Evolutionary conservation across 1,140 invertebrate genomes (phyloP).

Genomic region (Plectrocnemia conspersa): DNA sequence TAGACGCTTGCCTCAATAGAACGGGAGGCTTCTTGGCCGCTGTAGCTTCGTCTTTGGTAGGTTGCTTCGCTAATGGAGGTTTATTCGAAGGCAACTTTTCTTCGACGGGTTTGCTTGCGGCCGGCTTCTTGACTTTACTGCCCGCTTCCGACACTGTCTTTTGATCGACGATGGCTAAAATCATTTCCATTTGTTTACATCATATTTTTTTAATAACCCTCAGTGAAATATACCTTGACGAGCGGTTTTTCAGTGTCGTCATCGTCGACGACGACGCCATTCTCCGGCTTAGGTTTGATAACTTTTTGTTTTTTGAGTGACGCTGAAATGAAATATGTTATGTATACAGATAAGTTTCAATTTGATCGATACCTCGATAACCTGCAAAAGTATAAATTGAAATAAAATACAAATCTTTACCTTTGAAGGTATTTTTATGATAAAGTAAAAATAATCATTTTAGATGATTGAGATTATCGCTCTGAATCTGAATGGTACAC

Average conservation of each 20-base stretch:
- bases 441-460: too few relatives aligned
- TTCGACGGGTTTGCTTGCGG: conserved; percentile 22
- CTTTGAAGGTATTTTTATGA: too few relatives aligned
- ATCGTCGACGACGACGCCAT: conserved; percentile 24
- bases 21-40: conserved; percentile 46
- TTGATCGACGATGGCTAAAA: conserved; percentile 15
- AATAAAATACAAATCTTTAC: too few relatives aligned
- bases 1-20: conserved; percentile 47
- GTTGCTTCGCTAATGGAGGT: conserved; percentile 34
- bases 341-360: too few relatives aligned
- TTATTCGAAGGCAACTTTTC: conserved; percentile 26
- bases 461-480: too few relatives aligned
- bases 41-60: conserved; percentile 35
- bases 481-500: too few relatives aligned
- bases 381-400: too few relatives aligned
- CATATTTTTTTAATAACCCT: neutral
- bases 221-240: conserved; percentile 19
- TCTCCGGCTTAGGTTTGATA: conserved; percentile 23
- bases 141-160: conserved; percentile 25
- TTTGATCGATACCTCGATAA: too few relatives aligned
- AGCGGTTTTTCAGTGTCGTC: conserved; percentile 19
- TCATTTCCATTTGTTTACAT: conserved; percentile 10
- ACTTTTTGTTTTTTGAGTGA: conserved; percentile 31
- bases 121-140: conserved; percentile 27
- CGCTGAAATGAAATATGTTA: conserved; percentile 17